Evolutionary conservation across 2,888 invertebrate species (phyloP), one percentile per base, ranked within the genome.

Genomic region (Sinhomidia bicolor): DNA sequence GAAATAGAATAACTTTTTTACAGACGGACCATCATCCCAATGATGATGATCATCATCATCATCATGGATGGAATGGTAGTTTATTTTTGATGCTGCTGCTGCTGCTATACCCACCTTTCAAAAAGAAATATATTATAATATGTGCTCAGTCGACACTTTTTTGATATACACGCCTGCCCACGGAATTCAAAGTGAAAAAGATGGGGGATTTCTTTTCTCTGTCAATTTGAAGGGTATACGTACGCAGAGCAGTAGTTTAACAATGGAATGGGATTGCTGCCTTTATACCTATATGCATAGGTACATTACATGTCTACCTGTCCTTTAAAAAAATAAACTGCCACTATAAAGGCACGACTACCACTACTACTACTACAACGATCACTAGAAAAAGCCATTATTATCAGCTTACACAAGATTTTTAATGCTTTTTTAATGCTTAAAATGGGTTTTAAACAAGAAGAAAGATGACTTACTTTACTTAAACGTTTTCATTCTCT

Each of bases 401-500:
- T 54, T 76, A 76, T 51, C 76, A 76, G 76, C 76, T 79, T 79
- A 60, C 23, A 65, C 65, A 68, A 83, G 62, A 71, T 60, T 60
- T 83, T 84, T 84, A 84, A 84, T 84, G 84, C 76, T 36, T 84
- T 78, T 74, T 76, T 76, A 84, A 84, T 83, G 44, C 60, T 74
- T 60, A 76, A 76, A 84, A 76, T 76, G 76, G 84, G 14, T 76
- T 76, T 84, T 83, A 51, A 65, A 74, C 47, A 57, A 57, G 84
- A 44, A 65, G n/a, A n/a, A n/a, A 76, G 84, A 84, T 84, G 84
- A 84, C 84, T 84, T 84, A 84, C 83, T 71, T 83, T 83, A 36
- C 74, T 71, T 83, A 81, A 57, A 82, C 32, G 29, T 36, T 68
- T 68, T 29, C 17, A 26, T 62, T 44, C 32, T 41, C 41, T 14